Evolutionary conservation across 2,888 invertebrate species (phyloP), one percentile per base, ranked within the genome.

Genomic region (Thereva nobilitata): DNA sequence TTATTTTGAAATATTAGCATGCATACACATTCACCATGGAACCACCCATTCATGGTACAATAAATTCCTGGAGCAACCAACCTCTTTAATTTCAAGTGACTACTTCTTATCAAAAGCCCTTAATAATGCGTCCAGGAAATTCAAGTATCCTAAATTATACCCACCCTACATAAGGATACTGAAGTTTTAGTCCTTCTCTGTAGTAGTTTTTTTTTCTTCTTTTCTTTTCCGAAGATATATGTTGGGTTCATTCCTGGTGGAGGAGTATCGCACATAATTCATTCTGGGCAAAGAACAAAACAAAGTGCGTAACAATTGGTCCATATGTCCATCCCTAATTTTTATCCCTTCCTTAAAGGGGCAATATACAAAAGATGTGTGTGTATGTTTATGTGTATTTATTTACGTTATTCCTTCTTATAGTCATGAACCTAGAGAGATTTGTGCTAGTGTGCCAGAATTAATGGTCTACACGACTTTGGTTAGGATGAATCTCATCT

Each of bases 301-400:
- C 67, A 67, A 67, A 67, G 67, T 67, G 67, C 61, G 67, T 67
- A 61, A 67, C 67, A 67, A 67, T 67, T 56, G 56, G 64, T 64
- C 67, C 67, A 67, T 67, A 67, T 67, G 67, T 67, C 67, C 67
- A 64, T 67, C 67, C 67, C 67, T 67, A 67, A 64, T 67, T 67
- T 67, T 64, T 57, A 67, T 64, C 64, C 64, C 56, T 67, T 67
- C 55, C 55, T 61, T 38, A 12, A 52, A 44, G 50, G 34, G 23
- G 42, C 53, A 64, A 35, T 44, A 23, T 54, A 35, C 37, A 53
- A n/a, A n/a, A n/a, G n/a, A n/a, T n/a, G n/a, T 64, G 42, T 35
- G 7, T 64, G 23, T 50, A 5, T 61, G n/a, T 34, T 12, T 12
- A 37, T 35, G 41, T 40, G 61, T 49, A 50, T 49, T 59, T n/a